Evolutionary conservation across 2,113 vertebrate species (phyloP).

Genomic region (Mystacornis crossleyi): DNA sequence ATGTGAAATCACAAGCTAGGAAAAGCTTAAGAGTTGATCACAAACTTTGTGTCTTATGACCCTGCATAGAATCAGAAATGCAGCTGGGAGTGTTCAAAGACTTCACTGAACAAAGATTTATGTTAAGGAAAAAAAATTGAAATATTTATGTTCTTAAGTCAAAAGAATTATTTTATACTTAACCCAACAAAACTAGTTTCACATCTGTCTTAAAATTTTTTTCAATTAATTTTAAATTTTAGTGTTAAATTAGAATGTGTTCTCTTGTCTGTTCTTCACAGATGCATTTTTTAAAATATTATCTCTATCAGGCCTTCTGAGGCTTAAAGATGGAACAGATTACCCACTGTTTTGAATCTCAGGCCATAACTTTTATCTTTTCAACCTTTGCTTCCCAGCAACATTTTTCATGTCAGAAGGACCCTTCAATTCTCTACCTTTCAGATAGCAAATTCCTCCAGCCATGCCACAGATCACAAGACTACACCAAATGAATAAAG

Average conservation of each 20-base stretch:
- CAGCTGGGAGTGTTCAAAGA: neutral
- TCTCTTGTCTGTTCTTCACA: neutral
- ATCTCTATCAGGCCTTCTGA: neutral
- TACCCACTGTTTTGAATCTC: neutral
- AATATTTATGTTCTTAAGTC: neutral
- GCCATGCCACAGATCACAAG: neutral
- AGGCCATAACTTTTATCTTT: neutral
- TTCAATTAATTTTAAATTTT: neutral
- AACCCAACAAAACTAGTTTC: neutral
- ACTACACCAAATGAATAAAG: neutral
- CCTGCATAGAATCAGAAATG: neutral
- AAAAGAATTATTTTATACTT: neutral
- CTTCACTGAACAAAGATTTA: neutral
- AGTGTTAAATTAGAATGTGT: neutral
- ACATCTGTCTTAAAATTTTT: neutral
- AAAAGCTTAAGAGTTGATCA: neutral
- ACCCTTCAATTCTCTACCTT: neutral
- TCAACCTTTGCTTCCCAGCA: neutral
- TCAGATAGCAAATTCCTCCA: neutral
- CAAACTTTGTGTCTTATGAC: neutral
- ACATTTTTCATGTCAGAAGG: fast-evolving
- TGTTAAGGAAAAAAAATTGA: neutral
- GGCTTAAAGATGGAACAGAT: neutral
- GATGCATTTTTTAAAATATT: neutral
- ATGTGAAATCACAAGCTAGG: neutral